A percentile compares a stretch with the other conserved stretches of the same genome.
Conservation (phyloP, 2,888 invertebrate genomes). For the Plebejus melissa region DNA sequence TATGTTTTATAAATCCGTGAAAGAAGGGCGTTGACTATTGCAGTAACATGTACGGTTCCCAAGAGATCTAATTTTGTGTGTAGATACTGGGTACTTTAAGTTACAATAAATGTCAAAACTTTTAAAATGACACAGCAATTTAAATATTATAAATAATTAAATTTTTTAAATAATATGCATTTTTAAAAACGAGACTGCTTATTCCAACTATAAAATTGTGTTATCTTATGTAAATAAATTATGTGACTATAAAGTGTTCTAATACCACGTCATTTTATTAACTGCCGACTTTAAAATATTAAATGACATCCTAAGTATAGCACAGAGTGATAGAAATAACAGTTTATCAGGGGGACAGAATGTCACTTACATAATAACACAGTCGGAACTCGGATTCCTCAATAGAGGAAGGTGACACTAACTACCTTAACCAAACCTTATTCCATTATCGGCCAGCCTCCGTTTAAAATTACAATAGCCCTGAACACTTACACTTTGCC, state of each 20-base stretch:
- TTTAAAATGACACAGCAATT: too few species aligned
- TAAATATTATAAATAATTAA: too few species aligned
- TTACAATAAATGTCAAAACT: too few species aligned
- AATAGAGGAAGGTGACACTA: background rate
- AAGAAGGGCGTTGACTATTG: too few species aligned
- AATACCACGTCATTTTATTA: background rate
- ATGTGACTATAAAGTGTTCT: background rate
- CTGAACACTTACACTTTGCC: too few species aligned
- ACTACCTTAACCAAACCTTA: background rate
- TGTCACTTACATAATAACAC: slow-evolving; percentile 3
- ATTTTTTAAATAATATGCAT: too few species aligned
- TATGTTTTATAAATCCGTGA: too few species aligned
- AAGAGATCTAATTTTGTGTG: too few species aligned
- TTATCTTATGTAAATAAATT: background rate
- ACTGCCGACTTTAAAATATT: background rate
- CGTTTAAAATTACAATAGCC: background rate
- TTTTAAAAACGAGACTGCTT: too few species aligned
- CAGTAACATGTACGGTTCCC: too few species aligned
- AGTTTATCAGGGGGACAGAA: background rate
- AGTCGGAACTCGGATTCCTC: background rate
- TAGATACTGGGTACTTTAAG: too few species aligned
- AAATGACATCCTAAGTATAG: background rate
- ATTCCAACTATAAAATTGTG: too few species aligned
- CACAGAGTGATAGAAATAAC: background rate
- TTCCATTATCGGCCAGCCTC: background rate